Evolutionary conservation across 2,888 invertebrate species (phyloP).

Genomic region (Volucella inflata): DNA sequence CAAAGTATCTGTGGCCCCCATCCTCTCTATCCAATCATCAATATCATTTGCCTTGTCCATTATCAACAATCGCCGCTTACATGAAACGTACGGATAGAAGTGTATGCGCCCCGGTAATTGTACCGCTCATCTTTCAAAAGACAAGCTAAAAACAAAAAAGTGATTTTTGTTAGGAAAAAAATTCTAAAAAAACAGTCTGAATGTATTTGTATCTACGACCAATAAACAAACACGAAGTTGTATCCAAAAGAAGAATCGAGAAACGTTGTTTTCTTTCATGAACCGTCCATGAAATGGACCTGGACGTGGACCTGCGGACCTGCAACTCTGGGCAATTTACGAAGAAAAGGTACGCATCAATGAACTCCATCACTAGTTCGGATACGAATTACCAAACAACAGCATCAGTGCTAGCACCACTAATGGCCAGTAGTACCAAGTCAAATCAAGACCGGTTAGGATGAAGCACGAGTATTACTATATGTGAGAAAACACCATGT

Average conservation of each 20-base stretch:
- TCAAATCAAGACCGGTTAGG: no score
- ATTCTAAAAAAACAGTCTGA: constrained; percentile 47
- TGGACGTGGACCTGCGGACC: constrained; percentile 18
- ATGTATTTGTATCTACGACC: constrained; percentile 25
- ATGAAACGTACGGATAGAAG: constrained; percentile 12
- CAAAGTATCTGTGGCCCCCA: no score
- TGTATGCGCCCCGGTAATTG: constrained; percentile 52
- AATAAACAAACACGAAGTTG: constrained; percentile 62
- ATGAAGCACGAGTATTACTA: no score
- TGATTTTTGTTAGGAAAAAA: constrained; percentile 40
- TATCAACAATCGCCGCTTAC: constrained; percentile 46
- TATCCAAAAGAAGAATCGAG: constrained; percentile 16
- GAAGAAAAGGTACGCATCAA: constrained; percentile 42
- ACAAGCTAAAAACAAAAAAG: neutral
- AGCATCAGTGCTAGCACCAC: no score
- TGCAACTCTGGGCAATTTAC: constrained; percentile 19
- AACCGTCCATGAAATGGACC: constrained; percentile 7
- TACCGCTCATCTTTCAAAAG: constrained; percentile 28
- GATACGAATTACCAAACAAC: no score
- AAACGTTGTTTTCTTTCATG: constrained; percentile 37
- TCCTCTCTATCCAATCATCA: neutral
- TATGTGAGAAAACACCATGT: no score
- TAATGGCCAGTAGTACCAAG: no score
- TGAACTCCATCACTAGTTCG: constrained; percentile 26
- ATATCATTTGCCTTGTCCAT: constrained; percentile 40